Conservation (phyloP, 1,140 invertebrate species). For the Cydia pomonella region DNA sequence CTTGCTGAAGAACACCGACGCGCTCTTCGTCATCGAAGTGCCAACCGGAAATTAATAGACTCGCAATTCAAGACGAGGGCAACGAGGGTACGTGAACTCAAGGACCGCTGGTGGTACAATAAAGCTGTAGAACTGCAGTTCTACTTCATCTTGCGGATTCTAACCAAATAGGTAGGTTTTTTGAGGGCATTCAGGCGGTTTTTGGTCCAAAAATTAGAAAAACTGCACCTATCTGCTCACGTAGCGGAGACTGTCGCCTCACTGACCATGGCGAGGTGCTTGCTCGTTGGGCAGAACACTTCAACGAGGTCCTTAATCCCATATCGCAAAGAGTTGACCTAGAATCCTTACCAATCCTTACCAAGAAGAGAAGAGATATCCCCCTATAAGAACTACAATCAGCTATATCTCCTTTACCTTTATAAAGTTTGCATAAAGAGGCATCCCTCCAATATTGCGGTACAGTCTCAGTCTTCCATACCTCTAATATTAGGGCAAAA, state of each 20-base stretch:
- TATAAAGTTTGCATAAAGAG: too few species aligned
- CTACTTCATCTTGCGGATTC: constrained; percentile 40
- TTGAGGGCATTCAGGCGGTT: constrained; percentile 35
- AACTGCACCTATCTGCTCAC: constrained; percentile 36
- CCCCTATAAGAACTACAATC: too few species aligned
- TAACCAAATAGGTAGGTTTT: constrained; percentile 40
- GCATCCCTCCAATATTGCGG: too few species aligned
- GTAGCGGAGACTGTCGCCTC: constrained; percentile 29
- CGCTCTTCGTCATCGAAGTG: constrained; percentile 8
- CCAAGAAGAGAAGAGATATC: too few species aligned
- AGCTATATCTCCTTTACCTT: too few species aligned
- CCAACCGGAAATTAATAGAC: background rate
- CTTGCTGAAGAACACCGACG: constrained; percentile 35
- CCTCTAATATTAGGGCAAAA: too few species aligned
- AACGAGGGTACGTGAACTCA: constrained; percentile 39
- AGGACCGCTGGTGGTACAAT: constrained; percentile 39
- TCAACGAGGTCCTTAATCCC: constrained; percentile 41
- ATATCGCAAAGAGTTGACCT: constrained; percentile 23
- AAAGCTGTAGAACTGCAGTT: constrained; percentile 40
- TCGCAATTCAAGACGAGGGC: constrained; percentile 35
- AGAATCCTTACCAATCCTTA: too few species aligned
- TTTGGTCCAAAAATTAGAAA: constrained; percentile 37
- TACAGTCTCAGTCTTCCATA: too few species aligned
- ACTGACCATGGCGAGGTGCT: constrained; percentile 34
- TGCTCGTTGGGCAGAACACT: constrained; percentile 40